A percentile compares a stretch with the other conserved stretches of the same genome.
These are phyloP conservation scores for Bombus polaris DNA, from an alignment of 1,140 invertebrate species.

Conservation along the genomic window DNA sequence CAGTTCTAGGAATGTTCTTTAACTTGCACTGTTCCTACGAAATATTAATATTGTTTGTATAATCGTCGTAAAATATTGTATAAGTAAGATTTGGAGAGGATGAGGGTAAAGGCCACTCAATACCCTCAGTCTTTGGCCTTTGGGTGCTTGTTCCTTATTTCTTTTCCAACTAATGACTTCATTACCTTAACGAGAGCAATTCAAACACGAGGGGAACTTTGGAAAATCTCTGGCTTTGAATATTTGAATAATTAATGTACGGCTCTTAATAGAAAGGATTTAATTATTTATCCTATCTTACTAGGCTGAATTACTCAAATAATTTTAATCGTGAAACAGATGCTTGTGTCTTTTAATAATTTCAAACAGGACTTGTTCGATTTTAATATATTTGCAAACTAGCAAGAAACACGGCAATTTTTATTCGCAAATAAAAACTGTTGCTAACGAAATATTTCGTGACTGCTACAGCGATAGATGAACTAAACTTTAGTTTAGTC, in stretches of 20 bases:
- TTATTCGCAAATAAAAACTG: background rate
- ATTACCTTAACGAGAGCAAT: slow-evolving; percentile 26
- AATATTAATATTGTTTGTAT: background rate
- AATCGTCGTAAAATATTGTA: background rate
- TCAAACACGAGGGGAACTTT: background rate
- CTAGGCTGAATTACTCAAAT: background rate
- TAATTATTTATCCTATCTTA: background rate
- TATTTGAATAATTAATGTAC: slow-evolving; percentile 19
- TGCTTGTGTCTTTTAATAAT: too few relatives aligned
- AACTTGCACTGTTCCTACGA: background rate
- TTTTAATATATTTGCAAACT: too few relatives aligned
- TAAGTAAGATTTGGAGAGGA: background rate
- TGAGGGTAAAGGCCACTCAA: background rate
- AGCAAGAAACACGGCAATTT: background rate
- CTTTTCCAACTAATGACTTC: slow-evolving; percentile 28
- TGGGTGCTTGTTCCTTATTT: background rate
- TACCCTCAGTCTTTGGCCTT: background rate
- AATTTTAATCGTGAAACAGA: background rate
- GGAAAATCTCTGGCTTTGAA: background rate
- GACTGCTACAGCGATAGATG: background rate
- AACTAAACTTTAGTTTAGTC: background rate
- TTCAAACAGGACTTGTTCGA: too few relatives aligned
- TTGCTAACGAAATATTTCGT: too few relatives aligned
- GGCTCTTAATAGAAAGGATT: background rate
- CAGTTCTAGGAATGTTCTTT: too few relatives aligned